A percentile compares a stretch with the other conserved stretches of the same genome.
These are phyloP conservation scores for Aphelocoma californica DNA, from an alignment of 2,797 vertebrate species.

Conservation along the genomic window DNA sequence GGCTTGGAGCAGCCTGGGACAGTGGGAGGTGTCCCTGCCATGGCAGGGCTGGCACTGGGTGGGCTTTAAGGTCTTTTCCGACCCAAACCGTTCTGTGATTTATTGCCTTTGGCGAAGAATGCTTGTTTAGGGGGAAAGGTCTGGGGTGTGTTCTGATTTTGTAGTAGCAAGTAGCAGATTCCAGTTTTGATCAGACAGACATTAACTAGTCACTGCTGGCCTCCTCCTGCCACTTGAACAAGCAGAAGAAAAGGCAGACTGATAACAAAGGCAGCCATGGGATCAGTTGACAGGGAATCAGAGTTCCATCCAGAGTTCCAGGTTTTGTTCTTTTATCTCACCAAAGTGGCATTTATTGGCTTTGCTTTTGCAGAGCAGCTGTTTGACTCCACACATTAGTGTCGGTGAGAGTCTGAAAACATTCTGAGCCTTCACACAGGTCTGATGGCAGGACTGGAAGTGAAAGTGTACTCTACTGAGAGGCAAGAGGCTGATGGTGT, in stretches of 20 bases:
- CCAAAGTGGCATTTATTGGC: background rate
- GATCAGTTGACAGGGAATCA: background rate
- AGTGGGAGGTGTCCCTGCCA: background rate
- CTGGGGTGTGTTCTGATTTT: background rate
- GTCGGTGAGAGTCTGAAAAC: background rate
- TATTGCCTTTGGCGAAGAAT: background rate
- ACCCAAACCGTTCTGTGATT: background rate
- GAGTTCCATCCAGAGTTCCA: background rate
- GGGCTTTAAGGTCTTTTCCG: rapidly evolving
- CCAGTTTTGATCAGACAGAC: background rate
- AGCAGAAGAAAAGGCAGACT: background rate
- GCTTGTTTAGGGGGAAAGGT: background rate
- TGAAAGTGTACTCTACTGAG: background rate
- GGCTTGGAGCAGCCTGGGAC: background rate
- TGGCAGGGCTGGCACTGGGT: rapidly evolving
- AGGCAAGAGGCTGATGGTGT: background rate
- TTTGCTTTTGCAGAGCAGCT: background rate
- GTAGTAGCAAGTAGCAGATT: background rate
- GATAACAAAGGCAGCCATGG: rapidly evolving
- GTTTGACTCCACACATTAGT: rapidly evolving
- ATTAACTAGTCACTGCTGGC: background rate
- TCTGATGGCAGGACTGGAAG: background rate
- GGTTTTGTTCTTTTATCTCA: background rate
- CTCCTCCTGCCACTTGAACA: background rate
- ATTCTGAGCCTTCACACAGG: background rate